phyloP scores from a whole-genome alignment of 2,797 vertebrate genomes.

The Myiotriccus ornatus region DNA sequence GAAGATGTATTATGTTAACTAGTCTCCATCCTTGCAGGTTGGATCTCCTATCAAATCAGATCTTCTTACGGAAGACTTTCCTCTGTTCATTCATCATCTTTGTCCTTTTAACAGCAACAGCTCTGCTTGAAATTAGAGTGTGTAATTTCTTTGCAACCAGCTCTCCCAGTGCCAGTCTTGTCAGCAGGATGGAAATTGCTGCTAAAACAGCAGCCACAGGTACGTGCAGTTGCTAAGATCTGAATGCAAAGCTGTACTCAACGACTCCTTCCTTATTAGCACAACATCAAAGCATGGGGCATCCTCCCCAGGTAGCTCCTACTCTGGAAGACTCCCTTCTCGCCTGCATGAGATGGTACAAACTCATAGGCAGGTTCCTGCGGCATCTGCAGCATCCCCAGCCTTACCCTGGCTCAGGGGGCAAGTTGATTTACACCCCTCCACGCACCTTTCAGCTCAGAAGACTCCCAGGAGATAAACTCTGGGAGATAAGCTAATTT shows the following conservation, averaged over 20 bases:
- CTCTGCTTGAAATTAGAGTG: not conserved
- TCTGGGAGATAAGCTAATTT: not conserved
- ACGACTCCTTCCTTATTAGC: not conserved
- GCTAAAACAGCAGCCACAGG: not conserved
- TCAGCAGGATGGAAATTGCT: not conserved
- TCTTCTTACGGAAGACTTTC: not conserved
- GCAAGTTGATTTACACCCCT: rapidly evolving
- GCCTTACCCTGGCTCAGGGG: rapidly evolving
- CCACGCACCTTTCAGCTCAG: not conserved
- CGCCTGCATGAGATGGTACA: rapidly evolving
- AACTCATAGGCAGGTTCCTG: not conserved
- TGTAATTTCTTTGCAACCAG: not conserved
- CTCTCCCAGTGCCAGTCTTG: not conserved
- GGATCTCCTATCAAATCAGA: not conserved
- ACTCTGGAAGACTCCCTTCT: not conserved
- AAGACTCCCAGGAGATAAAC: not conserved
- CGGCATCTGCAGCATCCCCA: not conserved
- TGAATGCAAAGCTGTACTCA: not conserved
- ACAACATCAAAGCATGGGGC: not conserved
- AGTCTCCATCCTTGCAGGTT: not conserved
- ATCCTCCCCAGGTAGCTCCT: not conserved
- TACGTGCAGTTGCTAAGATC: not conserved
- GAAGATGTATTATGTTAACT: not conserved
- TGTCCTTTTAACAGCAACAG: not conserved
- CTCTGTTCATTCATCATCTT: not conserved